Base-by-base conservation (phyloP, 2,797 vertebrate genomes). In the Siniperca undulata region DNA sequence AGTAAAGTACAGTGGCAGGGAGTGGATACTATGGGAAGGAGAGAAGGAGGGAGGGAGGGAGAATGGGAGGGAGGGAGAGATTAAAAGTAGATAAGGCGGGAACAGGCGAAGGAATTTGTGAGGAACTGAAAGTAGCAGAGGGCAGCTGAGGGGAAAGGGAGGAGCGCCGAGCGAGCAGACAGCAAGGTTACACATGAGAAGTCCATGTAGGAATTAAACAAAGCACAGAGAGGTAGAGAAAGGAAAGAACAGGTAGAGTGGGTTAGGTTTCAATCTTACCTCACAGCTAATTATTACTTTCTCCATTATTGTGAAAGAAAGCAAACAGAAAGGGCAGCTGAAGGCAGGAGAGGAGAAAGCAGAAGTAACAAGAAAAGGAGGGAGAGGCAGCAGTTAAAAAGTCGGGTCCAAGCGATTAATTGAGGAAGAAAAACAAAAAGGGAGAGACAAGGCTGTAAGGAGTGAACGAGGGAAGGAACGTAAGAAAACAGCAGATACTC, bases 71-170 rank as follows among this genome's bases (percentile, higher is more conserved):
- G 36, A 7, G 36, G 36, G 36, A 36, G 36, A 36, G 11, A 65
- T 30, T 55, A 59, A 74, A 83, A 70, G 66, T 6, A 85, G 88
- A 92, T 91, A 91, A 92, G 88, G 56, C 85, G 80, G 72, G 69
- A 88, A 70, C 77, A 77, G 61, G 86, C 83, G 16, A 81, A 91
- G 92, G 95, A 95, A 94, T 94, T 88, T 85, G 65, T 78, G 84
- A 89, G 89, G 74, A 92, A 92, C 88, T 81, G 89, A 89, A 87
- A 91, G 78, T 78, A 85, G 85, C 36, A 3, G 81, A 83, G 81
- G 61, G 74, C 55, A 74, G 83, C 59, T 85, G 64, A 87, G 84
- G 77, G 77, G 78, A 85, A 77, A 86, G 91, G 91, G 92, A 92
- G 92, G 91, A 90, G 92, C 85, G 11, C 64, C 4, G 36, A 7